Evolutionary conservation across 2,888 invertebrate genomes (phyloP), one percentile per base, ranked within the genome.

Genomic region (Byasa hedistus): DNA sequence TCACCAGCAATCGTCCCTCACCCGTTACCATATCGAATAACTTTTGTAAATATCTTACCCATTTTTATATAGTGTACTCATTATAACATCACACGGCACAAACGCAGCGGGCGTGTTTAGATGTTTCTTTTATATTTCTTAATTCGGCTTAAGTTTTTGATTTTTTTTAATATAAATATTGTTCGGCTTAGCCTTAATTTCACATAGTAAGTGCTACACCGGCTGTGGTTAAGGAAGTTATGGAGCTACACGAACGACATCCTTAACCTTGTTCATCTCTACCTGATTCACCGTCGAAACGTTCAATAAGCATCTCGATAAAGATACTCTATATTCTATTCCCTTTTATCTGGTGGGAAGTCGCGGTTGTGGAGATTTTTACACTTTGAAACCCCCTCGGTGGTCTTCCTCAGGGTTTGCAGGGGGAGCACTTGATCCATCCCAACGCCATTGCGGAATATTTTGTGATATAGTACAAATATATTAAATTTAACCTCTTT

Each of bases 381-480:
- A 32, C 32, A 7, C 32, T 10, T 10, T 32, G 32, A 32, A 32
- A 32, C 10, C 7, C 10, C 32, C 10, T 32, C 32, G 32, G 32
- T 10, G 32, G 1, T 32, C 10, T 1, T 32, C 32, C 10, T 32
- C 32, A 32, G 32, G 7, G 32, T 32, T 32, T 32, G 8, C 7
- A 10, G 32, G 32, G 32, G 32, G 32, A 1, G 32, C 32, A 32
- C 10, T 8, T 32, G 32, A 69, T 73, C 69, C 72, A 75, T 73
- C 73, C 72, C 68, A 70, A 73, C 71, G 69, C 70, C 69, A 67
- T 70, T 69, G 69, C 77, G 75, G 79, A 76, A 81, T 76, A 76
- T 80, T 80, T 86, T 86, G 83, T 85, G 84, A 89, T 88, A 90
- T 88, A 91, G 91, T 91, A 91, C 90, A 91, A 91, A 90, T 87